Conservation (phyloP, 2,113 vertebrate species). For the Pachyramphus minor region DNA sequence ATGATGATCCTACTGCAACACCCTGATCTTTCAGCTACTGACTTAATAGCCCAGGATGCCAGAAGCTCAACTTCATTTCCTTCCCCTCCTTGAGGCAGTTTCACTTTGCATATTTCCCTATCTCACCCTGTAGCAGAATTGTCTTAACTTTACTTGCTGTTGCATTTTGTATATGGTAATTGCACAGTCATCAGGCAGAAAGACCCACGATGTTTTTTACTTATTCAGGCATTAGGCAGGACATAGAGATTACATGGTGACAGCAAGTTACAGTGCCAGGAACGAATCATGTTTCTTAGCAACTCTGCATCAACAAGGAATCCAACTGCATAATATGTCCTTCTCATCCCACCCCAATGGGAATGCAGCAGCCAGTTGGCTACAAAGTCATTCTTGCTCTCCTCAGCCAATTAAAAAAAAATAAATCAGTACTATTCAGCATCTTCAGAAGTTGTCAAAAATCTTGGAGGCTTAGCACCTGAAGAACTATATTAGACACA, state of each 20-base stretch:
- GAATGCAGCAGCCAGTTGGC: not conserved
- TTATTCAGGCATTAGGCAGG: not conserved
- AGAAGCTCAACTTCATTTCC: not conserved
- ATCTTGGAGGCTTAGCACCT: not conserved
- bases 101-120: not conserved
- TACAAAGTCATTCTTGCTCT: not conserved
- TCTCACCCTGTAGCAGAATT: not conserved
- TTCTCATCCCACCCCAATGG: not conserved
- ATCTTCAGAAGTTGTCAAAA: not conserved
- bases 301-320: not conserved
- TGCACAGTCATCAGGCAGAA: not conserved
- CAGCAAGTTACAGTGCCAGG: not conserved
- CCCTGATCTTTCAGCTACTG: not conserved
- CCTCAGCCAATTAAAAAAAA: not conserved
- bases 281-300: not conserved
- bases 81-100: not conserved
- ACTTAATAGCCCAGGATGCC: fast-evolving
- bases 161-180: not conserved
- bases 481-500: not conserved
- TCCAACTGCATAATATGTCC: not conserved
- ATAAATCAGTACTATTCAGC: not conserved
- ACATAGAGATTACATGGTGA: not conserved
- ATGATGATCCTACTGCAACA: not conserved
- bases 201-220: not conserved
- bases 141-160: not conserved